phyloP scores from a whole-genome alignment of 2,797 vertebrate species.

The Periparus ater region DNA sequence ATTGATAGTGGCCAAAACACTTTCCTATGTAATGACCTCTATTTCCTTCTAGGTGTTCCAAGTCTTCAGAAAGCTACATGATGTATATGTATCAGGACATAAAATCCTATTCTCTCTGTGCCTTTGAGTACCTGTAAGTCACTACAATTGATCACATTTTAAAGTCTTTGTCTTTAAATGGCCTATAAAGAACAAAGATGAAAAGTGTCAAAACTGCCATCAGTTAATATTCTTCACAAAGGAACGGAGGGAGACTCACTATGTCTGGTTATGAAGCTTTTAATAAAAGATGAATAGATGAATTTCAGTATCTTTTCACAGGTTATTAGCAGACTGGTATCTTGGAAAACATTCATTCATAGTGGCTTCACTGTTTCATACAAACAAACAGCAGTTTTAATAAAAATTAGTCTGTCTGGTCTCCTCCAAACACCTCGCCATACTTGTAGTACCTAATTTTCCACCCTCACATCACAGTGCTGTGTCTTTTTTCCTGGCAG shows the following conservation, averaged over 20 bases:
- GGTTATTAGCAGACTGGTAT: neutral
- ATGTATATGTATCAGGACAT: neutral
- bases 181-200: conserved; percentile 18
- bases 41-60: neutral
- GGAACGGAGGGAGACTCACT: neutral
- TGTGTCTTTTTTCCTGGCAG: neutral
- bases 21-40: neutral
- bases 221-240: conserved; percentile 18
- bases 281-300: neutral
- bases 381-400: neutral
- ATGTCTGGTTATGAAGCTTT: neutral
- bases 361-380: neutral
- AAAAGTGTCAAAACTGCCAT: neutral
- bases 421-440: neutral
- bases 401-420: neutral
- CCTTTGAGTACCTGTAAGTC: neutral
- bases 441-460: neutral
- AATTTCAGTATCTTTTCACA: neutral
- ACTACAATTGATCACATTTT: neutral
- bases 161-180: neutral
- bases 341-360: neutral
- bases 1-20: neutral
- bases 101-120: neutral
- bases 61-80: neutral
- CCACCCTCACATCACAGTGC: neutral